These are phyloP conservation scores for Schizopygopsis malacanthus DNA, from an alignment of 2,797 vertebrate species.

Conservation along the genomic window DNA sequence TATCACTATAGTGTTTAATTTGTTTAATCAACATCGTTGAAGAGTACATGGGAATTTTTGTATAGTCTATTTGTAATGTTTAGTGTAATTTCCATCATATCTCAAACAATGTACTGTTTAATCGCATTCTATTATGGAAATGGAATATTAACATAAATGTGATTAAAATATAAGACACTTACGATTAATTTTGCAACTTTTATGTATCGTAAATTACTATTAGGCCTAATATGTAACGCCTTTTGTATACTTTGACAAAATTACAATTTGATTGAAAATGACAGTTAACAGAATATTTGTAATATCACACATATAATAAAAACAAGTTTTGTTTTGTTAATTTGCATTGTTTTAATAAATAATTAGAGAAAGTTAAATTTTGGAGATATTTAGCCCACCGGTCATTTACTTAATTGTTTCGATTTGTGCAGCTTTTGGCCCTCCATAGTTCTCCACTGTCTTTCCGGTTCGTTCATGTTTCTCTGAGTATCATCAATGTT, in stretches of 20 bases:
- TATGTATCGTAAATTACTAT: not conserved
- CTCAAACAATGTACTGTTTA: not conserved
- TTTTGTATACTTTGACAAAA: not conserved
- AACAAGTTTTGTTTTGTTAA: not conserved
- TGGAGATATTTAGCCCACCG: not conserved
- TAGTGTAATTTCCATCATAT: not conserved
- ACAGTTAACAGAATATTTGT: not conserved
- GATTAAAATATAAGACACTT: not conserved
- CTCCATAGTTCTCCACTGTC: not conserved
- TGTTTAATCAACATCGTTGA: no score
- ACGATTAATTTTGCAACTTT: not conserved
- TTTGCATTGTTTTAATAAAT: not conserved
- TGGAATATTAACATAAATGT: not conserved
- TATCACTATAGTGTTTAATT: no score
- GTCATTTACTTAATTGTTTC: not conserved
- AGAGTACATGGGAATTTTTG: not conserved
- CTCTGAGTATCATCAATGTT: not conserved
- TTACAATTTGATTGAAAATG: not conserved
- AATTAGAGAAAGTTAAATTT: not conserved
- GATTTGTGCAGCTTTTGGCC: not conserved
- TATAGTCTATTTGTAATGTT: not conserved
- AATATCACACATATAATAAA: not conserved
- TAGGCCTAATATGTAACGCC: no score
- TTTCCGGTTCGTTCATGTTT: conserved; percentile 42
- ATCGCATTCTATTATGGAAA: not conserved